A percentile compares a stretch with the other conserved stretches of the same genome.
These are phyloP conservation scores for Leucopsar rothschildi DNA, from an alignment of 2,113 vertebrate genomes.

Conservation along the genomic window DNA sequence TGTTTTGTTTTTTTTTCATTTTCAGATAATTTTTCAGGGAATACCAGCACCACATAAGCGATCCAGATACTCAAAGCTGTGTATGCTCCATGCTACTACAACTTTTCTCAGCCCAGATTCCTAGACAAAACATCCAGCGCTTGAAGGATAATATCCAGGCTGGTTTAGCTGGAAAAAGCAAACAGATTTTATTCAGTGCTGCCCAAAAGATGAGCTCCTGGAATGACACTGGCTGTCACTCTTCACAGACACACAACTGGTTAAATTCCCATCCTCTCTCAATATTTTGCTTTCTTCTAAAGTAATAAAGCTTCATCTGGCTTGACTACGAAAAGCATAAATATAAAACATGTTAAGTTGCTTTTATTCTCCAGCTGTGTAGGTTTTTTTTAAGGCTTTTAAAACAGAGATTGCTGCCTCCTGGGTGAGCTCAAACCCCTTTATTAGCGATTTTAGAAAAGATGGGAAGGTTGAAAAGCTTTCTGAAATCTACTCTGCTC, in stretches of 20 bases:
- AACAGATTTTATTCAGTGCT: not conserved
- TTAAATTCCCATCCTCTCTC: not conserved
- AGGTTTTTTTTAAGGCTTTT: not conserved
- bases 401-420: not conserved
- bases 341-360: not conserved
- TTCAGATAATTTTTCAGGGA: not conserved
- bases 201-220: not conserved
- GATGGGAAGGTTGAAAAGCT: not conserved
- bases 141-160: not conserved
- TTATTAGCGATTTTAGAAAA: not conserved
- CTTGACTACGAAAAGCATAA: not conserved
- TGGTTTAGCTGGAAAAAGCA: not conserved
- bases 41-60: accelerated
- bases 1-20: not conserved
- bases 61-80: not conserved
- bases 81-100: not conserved
- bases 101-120: not conserved
- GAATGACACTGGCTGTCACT: not conserved
- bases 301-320: not conserved
- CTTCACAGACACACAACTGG: accelerated
- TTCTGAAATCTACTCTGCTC: not conserved
- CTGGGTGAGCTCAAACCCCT: not conserved
- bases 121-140: accelerated
- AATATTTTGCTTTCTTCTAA: not conserved
- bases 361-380: not conserved